Evolutionary conservation across 2,797 vertebrate species (phyloP), one percentile per base, ranked within the genome.

Genomic region (Chromobotia macracanthus): DNA sequence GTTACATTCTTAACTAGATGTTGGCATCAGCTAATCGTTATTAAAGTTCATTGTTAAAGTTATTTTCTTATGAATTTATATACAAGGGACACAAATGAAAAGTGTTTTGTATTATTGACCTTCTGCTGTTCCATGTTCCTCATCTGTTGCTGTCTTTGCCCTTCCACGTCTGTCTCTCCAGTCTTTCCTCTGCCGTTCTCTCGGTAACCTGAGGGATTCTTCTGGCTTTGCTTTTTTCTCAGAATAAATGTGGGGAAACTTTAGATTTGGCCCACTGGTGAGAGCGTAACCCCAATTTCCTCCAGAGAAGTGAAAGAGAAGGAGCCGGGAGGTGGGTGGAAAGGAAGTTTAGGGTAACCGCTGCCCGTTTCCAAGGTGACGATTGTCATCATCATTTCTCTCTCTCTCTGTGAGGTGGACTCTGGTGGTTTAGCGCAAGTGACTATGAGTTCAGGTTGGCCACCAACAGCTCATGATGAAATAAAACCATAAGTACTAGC

Each of bases 341-440:
- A 1, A 3, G 66, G 77, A 76, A 69, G 64, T 81, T 75, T 80
- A 60, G 66, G 64, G 79, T 78, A 84, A 84, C 70, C 31, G 61
- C 53, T 73, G 61, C 71, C 48, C 35, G 73, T 82, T 76, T 66
- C 80, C 77, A 82, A 25, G 79, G 79, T 23, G 58, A 75, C 13
- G n/a, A 75, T 35, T 8, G 1, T 55, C 58, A 55, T 79, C 71
- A 63, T 74, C 69, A 68, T 69, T 19, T 61, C 75, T 70, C 72
- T 63, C 23, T 75, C 55, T 61, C 21, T 53, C 60, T 63, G 41
- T 25, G 72, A 75, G 66, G 35, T 69, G 23, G 18, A 55, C 78
- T 82, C 72, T 5, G 61, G 81, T 78, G 85, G 80, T 85, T 83
- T 85, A 72, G 80, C 87, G 81, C 87, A 90, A 91, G 85, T 64